These are phyloP conservation scores for Lamellibrachia columna DNA, from an alignment of 2,888 invertebrate genomes.

Conservation along the genomic window DNA sequence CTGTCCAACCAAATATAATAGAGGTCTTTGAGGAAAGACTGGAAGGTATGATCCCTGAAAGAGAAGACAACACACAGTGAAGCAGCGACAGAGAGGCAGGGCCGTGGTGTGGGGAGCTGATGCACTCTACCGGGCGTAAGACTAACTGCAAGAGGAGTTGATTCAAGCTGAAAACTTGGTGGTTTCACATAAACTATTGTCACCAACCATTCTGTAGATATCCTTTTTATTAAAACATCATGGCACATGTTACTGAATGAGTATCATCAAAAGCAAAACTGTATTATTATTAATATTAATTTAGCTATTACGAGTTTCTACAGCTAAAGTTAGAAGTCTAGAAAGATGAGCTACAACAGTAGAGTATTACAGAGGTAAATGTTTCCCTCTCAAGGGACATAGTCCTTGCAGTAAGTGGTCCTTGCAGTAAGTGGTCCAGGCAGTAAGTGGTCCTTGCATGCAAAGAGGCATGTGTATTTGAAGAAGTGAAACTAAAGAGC, in stretches of 20 bases:
- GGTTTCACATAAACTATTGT: background rate
- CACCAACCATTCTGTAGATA: background rate
- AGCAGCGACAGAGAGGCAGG: background rate
- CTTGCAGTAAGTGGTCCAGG: background rate
- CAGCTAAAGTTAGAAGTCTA: background rate
- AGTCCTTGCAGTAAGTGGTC: background rate
- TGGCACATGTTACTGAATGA: too few species aligned
- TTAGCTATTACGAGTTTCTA: background rate
- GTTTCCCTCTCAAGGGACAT: too few species aligned
- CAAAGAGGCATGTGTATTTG: background rate
- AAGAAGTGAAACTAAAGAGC: background rate
- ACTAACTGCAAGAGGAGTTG: background rate
- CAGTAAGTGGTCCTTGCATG: background rate
- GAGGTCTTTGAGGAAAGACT: constrained; percentile 12
- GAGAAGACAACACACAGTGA: background rate
- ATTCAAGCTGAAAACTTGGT: background rate
- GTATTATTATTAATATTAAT: background rate
- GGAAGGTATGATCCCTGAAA: background rate
- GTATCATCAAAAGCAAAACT: background rate
- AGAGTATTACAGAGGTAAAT: background rate
- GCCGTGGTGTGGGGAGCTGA: background rate
- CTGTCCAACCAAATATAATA: background rate
- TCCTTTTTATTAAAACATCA: background rate
- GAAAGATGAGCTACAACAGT: background rate
- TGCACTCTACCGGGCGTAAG: background rate